Percentiles rank a stretch among this genome's conserved stretches.
Conservation (phyloP, 2,797 vertebrate species). For the Mormyrops boulengeri region DNA sequence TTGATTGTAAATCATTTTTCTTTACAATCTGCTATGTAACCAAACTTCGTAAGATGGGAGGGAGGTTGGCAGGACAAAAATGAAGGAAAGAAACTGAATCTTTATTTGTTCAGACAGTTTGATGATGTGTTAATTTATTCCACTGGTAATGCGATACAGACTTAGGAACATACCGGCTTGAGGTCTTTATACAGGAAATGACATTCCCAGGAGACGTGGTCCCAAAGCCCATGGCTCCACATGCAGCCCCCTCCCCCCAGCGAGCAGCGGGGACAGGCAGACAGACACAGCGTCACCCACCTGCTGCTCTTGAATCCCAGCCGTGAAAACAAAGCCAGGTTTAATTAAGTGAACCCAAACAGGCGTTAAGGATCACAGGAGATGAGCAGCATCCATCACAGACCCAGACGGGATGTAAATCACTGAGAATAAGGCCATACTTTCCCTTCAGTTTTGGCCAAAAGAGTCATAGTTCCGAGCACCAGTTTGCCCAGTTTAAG, state of each 20-base stretch:
- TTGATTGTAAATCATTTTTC: neutral
- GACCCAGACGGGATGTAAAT: neutral
- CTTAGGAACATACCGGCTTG: neutral
- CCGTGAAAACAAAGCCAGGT: neutral
- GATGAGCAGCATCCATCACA: neutral
- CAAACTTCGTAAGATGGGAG: neutral
- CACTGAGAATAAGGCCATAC: neutral
- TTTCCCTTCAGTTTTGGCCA: neutral
- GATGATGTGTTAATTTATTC: neutral
- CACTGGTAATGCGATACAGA: neutral
- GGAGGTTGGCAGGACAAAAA: neutral
- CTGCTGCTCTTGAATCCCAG: neutral
- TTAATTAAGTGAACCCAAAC: neutral
- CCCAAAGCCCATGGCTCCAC: neutral
- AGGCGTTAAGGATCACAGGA: neutral
- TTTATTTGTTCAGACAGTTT: slow-evolving; percentile 7
- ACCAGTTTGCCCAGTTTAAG: neutral
- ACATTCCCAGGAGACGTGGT: neutral
- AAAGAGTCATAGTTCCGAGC: neutral
- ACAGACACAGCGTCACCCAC: neutral
- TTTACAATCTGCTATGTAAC: neutral
- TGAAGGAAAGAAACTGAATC: neutral
- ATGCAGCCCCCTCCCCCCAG: neutral
- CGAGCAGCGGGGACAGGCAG: neutral
- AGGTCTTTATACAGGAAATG: neutral